phyloP scores from a whole-genome alignment of 2,888 invertebrate genomes.

The Marronus borbonicus region DNA sequence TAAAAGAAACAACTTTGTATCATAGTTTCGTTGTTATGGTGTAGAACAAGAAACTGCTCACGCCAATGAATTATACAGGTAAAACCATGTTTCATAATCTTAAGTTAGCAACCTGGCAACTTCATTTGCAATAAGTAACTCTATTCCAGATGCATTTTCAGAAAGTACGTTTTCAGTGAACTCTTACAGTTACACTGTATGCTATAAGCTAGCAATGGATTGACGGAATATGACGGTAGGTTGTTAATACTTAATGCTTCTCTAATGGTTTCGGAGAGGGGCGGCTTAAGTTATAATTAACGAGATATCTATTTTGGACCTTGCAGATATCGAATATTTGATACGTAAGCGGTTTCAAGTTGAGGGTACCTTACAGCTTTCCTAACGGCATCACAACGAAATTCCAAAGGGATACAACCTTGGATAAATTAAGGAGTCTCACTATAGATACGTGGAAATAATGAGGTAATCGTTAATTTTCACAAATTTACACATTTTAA shows the following conservation, averaged over 20 bases:
- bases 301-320: background rate
- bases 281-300: slow-evolving; percentile 13
- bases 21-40: no score
- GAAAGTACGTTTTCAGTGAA: no score
- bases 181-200: no score
- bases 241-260: background rate
- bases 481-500: background rate
- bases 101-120: no score
- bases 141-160: no score
- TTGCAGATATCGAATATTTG: background rate
- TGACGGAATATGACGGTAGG: background rate
- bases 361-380: background rate
- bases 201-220: background rate
- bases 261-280: background rate
- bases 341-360: background rate
- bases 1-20: no score
- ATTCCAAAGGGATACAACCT: background rate
- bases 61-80: no score
- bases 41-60: no score
- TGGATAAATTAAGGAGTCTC: background rate
- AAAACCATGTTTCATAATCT: no score
- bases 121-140: no score
- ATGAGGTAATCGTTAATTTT: background rate
- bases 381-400: background rate
- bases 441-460: background rate